Evolutionary conservation across 1,140 invertebrate genomes (phyloP), one percentile per base, ranked within the genome.

Genomic region (Drosophila bocki): DNA sequence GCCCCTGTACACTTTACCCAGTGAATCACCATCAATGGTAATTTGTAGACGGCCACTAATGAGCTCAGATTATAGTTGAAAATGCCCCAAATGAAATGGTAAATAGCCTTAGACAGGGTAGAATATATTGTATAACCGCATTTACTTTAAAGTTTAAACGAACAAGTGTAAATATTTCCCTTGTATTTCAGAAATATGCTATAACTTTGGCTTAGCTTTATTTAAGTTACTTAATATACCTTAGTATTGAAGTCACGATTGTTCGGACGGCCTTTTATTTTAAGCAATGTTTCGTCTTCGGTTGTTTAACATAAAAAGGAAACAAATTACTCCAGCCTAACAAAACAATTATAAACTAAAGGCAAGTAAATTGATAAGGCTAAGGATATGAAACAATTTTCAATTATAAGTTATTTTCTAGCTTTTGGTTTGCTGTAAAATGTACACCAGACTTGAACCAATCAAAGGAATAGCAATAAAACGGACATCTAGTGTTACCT

Each of bases 1-100:
- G 48, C 41, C 8, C 8, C 19, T 22, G 2, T 26, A 26, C 53
- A 56, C 12, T 39, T 39, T 45, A 6, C 33, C 22, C 19, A 1
- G 19, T 72, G 67, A 72, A 42, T 72, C 65, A 71, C 51, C 69
- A 71, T 37, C 51, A 13, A 32, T 42, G 53, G 29, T 50, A 50
- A 42, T 59, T 71, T 35, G 17, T 17, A 19, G 26, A 17, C 7
- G 17, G 50, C 41, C 50, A n/a, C 44, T 70, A 70, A 71, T 71
- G 35, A 48, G 35, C 11, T 41, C 12, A 7, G 13, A 37, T 39
- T 35, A 3, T 13, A 17, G n/a, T n/a, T 29, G 33, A 9, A 0
- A 13, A 26, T 12, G 33, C 33, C 12, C 13, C 15, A 11, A 17
- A 26, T 2, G 1, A n/a, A 5, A 26, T 60, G 9, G 7, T 22